These are phyloP conservation scores for Sus cebifrons DNA, from an alignment of 2,797 vertebrate species.

Conservation along the genomic window DNA sequence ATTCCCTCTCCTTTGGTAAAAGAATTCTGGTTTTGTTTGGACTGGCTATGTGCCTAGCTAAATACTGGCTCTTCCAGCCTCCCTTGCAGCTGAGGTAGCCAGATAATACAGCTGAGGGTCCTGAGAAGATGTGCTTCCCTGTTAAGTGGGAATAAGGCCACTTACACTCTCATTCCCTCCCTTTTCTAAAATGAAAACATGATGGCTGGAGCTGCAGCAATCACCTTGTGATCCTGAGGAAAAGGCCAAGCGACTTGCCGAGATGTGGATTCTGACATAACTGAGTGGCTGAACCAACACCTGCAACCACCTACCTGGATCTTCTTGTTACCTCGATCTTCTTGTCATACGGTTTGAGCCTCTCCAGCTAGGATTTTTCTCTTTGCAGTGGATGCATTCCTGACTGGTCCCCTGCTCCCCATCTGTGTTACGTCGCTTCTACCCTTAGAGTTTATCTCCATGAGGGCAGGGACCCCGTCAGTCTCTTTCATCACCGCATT, in stretches of 20 bases:
- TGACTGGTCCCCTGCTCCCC: too few relatives aligned
- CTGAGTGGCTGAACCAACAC: neutral
- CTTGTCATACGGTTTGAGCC: neutral
- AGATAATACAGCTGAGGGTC: neutral
- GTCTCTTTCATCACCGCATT: accelerated
- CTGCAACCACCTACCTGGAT: neutral
- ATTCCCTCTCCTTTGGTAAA: neutral
- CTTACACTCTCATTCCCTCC: too few relatives aligned
- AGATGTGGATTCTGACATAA: neutral
- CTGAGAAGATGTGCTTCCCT: neutral
- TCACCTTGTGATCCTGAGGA: neutral
- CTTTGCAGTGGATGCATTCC: accelerated
- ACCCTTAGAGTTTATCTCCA: neutral
- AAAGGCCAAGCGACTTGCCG: neutral
- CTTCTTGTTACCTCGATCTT: neutral
- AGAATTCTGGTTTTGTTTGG: neutral
- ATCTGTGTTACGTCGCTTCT: accelerated
- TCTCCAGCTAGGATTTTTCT: neutral
- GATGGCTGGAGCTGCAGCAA: neutral
- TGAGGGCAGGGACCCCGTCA: too few relatives aligned
- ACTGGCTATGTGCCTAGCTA: neutral
- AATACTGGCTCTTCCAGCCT: neutral
- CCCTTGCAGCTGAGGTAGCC: neutral
- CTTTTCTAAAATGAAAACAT: neutral
- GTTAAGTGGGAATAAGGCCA: neutral